Base-by-base conservation (phyloP, 2,888 invertebrate genomes). In the Coleophora deauratella region DNA sequence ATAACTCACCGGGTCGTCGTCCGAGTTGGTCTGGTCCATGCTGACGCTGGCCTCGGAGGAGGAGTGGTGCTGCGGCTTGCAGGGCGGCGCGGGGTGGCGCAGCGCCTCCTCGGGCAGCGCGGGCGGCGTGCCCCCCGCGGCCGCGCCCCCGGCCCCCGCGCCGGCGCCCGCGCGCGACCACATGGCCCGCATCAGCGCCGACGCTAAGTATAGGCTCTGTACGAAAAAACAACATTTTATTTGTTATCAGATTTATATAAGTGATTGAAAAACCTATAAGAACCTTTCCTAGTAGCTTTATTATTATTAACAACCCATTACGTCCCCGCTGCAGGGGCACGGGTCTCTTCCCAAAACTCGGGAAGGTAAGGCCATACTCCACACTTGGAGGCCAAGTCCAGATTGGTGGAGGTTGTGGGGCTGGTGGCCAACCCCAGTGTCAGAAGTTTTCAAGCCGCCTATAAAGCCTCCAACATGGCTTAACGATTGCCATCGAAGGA, bases 121-220 rank as follows among this genome's bases (percentile, higher is more conserved):
- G 62, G 62, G 85, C 76, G 72, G 85, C 61, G 67, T 64, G 14
- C 72, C 62, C 34, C 63, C 66, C 27, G 48, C 66, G 3, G 21
- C 3, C 31, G 51, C 46, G 60, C 72, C 42, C 60, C 71, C 38
- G 80, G 82, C 45, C 62, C 68, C 12, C 69, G 66, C 13, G 78
- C 86, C 90, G 31, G 47, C 46, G 15, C 63, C 54, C 35, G 91
- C 91, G 15, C 94, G 91, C 1, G 94, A 93, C 97, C 97, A 97
- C 72, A 97, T 92, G 55, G 95, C 92, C 63, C 97, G 96, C 53
- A 94, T 94, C 46, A 97, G 77, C 1, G 96, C 95, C 3, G 96
- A 96, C 2, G 96, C 94, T 50, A 97, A 87, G 72, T 94, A 95
- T 48, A 97, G 87, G 54, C 96, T 97, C 90, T 95, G 85, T 0